phyloP scores from a whole-genome alignment of 2,113 vertebrate species.

The Bufo bufo region DNA sequence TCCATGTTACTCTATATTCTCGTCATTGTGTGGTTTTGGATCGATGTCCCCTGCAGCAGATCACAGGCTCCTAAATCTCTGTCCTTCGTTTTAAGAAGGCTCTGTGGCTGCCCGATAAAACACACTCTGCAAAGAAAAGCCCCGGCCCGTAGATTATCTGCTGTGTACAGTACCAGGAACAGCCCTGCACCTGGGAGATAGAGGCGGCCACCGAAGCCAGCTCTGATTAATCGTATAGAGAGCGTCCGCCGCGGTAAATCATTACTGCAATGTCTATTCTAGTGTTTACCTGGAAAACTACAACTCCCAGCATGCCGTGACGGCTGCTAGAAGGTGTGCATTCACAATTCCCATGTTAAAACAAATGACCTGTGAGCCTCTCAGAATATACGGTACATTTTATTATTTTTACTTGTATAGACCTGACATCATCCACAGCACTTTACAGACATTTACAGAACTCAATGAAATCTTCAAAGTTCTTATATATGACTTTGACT shows the following conservation, averaged over 20 bases:
- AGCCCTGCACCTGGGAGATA: neutral
- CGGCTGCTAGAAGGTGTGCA: no score
- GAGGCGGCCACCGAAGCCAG: neutral
- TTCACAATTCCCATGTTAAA: no score
- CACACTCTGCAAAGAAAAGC: neutral
- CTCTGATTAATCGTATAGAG: neutral
- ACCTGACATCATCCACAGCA: no score
- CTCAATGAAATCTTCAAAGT: no score
- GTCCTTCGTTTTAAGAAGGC: neutral
- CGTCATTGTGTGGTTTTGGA: neutral
- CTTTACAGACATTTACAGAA: no score
- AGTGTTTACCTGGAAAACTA: neutral
- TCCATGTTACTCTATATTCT: neutral
- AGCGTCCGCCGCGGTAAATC: neutral
- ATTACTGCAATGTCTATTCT: neutral
- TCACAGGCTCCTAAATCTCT: neutral
- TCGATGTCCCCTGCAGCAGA: neutral
- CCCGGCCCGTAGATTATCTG: neutral
- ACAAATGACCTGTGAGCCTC: no score
- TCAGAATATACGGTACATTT: no score
- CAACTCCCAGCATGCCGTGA: neutral
- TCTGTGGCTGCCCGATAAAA: neutral
- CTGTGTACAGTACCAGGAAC: slow-evolving; percentile 32
- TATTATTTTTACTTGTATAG: no score
- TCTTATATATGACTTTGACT: no score